A percentile compares a stretch with the other conserved stretches of the same genome.
These are phyloP conservation scores for Shargacucullia verbasci DNA, from an alignment of 2,888 invertebrate genomes.

Conservation along the genomic window DNA sequence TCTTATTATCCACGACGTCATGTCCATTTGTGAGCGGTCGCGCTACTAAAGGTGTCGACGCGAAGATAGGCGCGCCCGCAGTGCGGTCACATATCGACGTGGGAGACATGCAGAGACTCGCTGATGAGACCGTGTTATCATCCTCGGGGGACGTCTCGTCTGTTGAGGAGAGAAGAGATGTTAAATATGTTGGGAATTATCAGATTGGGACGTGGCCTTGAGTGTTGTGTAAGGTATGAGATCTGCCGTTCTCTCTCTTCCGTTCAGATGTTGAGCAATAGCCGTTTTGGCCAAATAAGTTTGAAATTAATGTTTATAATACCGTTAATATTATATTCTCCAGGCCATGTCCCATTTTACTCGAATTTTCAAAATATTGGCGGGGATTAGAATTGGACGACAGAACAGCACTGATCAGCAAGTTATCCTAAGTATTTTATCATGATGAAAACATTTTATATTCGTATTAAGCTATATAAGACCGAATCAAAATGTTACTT, in stretches of 20 bases:
- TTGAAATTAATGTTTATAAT: too few relatives aligned
- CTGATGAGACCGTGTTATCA: conserved; percentile 80
- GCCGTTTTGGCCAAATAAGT: too few relatives aligned
- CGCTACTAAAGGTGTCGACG: conserved; percentile 60
- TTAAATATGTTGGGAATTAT: neutral
- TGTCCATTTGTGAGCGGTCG: conserved; percentile 70
- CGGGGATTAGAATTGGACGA: neutral
- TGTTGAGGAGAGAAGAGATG: conserved; percentile 49
- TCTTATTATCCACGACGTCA: conserved; percentile 62
- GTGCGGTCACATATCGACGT: conserved; percentile 43
- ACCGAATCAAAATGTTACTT: too few relatives aligned
- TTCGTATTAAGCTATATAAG: too few relatives aligned
- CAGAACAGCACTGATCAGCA: neutral
- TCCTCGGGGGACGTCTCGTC: conserved; percentile 75
- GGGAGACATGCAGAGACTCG: conserved; percentile 83
- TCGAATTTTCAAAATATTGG: neutral
- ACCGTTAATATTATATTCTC: neutral
- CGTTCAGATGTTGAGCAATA: too few relatives aligned
- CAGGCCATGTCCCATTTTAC: conserved; percentile 3
- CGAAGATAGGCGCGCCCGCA: conserved; percentile 71
- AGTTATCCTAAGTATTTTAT: too few relatives aligned
- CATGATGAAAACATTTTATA: too few relatives aligned
- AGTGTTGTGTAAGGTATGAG: too few relatives aligned
- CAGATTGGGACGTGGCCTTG: neutral
- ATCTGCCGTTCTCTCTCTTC: too few relatives aligned